Evolutionary conservation across 1,140 invertebrate species (phyloP), one percentile per base, ranked within the genome.

Genomic region (Drosophila bipectinata): DNA sequence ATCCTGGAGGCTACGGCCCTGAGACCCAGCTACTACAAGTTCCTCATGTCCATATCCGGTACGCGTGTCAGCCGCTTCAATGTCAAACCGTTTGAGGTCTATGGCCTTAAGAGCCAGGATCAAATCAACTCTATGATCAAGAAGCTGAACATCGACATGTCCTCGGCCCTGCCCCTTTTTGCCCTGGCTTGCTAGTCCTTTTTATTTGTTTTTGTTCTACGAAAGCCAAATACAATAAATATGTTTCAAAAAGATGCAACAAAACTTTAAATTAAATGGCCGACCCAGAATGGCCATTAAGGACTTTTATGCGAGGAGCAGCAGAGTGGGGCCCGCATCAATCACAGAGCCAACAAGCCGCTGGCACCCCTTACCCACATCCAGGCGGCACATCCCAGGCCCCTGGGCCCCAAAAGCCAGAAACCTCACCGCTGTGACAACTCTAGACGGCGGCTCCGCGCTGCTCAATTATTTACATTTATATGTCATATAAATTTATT

Each of bases 21-120:
- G 30, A 93, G 96, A 73, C 92, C 95, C n/a, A 96, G 96, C n/a
- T 97, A 97, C 92, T 97, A 96, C 94, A 96, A 95, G 82, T 97
- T 97, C 91, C 92, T 97, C 15, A 93, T 94, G 67, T 93, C 93
- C 66, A 91, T 97, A 15, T 97, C 96, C 3, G 83, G 83, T 30
- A 55, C 69, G 2, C 78, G 85, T 44, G 51, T 83, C 34, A 63
- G 44, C 53, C 79, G 76, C 18, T 88, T 89, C 30, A 61, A 79
- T 75, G 71, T 92, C 73, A 68, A 77, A 59, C 89, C 93, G 10
- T 92, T 95, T 41, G 93, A 95, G 67, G 72, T 63, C 10, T 95
- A 93, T 90, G 95, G 95, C 15, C 84, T 94, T 15, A 90, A 92
- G 28, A 91, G 92, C 10, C 92, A 75, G 28, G 83, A 91, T 78